A percentile compares a stretch with the other conserved stretches of the same genome.
Evolutionary conservation across 2,113 vertebrate species (phyloP).

Genomic region (Gymnogyps californianus): DNA sequence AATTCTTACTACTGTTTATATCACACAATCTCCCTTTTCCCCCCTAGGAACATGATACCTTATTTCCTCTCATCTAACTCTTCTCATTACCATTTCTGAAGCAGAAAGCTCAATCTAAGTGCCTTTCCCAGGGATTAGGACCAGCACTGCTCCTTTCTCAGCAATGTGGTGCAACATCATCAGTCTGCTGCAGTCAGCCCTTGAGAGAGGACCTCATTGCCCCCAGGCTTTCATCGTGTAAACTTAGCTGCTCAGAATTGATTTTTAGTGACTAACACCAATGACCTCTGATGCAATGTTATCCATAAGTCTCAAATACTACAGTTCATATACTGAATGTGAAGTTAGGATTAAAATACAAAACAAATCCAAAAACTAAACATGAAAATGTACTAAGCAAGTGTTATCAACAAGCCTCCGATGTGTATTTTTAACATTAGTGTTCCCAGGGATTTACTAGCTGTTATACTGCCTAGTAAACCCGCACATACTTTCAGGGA

Average conservation of each 20-base stretch:
- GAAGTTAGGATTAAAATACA: background rate
- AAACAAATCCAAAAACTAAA: background rate
- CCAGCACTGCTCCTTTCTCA: background rate
- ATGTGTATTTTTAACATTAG: background rate
- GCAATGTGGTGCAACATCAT: fast-evolving
- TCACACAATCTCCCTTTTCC: background rate
- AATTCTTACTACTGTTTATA: background rate
- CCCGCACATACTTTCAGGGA: background rate
- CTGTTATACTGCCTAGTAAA: background rate
- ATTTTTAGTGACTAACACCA: background rate
- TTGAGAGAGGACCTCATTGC: background rate
- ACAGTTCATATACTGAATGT: background rate
- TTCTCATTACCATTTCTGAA: background rate
- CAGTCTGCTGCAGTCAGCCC: background rate
- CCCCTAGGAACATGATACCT: background rate
- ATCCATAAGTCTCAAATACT: background rate
- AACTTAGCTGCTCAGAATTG: background rate
- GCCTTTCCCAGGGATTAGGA: background rate
- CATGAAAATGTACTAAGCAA: background rate
- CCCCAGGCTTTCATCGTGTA: background rate
- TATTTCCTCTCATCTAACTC: background rate
- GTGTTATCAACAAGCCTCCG: background rate
- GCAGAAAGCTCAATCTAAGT: background rate
- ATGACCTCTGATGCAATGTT: background rate
- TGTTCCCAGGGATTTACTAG: background rate